Conservation (phyloP, 2,113 vertebrate species). For the Pristiophorus japonicus region DNA sequence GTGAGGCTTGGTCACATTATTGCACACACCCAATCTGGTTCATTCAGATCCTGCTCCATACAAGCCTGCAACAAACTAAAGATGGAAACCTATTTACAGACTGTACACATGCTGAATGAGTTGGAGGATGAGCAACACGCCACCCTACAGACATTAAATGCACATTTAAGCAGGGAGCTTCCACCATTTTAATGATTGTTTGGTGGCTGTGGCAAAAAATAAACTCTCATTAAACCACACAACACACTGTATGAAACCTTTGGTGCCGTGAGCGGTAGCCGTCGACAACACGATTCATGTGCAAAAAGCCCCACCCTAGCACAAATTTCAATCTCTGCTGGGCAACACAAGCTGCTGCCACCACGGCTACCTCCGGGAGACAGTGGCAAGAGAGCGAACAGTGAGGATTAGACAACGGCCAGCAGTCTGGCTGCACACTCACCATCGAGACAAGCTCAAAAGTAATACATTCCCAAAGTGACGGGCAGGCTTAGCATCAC, state of each 20-base stretch:
- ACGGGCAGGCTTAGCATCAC: neutral
- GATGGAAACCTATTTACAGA: neutral
- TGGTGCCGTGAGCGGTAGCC: neutral
- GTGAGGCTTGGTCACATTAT: neutral
- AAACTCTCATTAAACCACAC: neutral
- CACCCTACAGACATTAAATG: neutral
- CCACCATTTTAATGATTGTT: conserved; percentile 9
- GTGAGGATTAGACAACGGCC: neutral
- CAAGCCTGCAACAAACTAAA: neutral
- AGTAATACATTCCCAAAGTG: neutral
- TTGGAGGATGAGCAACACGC: neutral
- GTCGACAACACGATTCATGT: neutral
- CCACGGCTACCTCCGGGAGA: neutral
- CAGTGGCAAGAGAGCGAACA: neutral
- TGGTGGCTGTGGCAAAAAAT: neutral
- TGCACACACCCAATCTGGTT: neutral
- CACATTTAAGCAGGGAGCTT: neutral
- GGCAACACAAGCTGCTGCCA: neutral
- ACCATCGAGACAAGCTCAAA: neutral
- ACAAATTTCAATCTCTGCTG: neutral
- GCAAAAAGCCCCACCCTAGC: neutral
- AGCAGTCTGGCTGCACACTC: neutral
- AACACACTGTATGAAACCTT: neutral
- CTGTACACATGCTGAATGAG: neutral
- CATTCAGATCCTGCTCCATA: neutral